A percentile compares a stretch with the other conserved stretches of the same genome.
These are phyloP conservation scores for Lota lota DNA, from an alignment of 2,113 vertebrate genomes.

Conservation along the genomic window DNA sequence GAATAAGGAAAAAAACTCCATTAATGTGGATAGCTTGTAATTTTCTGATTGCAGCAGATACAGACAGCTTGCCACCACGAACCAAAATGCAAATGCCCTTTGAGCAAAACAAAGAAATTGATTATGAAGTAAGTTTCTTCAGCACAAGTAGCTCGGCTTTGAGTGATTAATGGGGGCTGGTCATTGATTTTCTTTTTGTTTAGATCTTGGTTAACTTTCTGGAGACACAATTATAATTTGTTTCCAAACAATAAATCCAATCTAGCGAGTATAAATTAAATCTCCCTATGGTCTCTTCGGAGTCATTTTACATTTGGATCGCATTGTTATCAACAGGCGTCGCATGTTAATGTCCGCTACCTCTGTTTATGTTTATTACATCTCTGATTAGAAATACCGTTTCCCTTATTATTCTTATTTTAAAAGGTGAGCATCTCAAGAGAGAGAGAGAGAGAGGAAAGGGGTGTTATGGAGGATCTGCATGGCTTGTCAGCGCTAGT, in stretches of 20 bases:
- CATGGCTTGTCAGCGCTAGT: constrained; percentile 39
- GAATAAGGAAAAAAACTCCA: constrained; percentile 60
- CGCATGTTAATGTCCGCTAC: constrained; percentile 50
- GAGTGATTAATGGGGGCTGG: constrained; percentile 77
- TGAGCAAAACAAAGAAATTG: constrained; percentile 82
- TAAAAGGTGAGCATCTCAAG: constrained; percentile 48
- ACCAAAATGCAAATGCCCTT: constrained; percentile 78
- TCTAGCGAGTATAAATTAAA: constrained; percentile 73
- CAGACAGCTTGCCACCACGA: constrained; percentile 70
- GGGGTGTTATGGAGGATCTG: constrained; percentile 43
- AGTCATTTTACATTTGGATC: constrained; percentile 69
- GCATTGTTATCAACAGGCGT: constrained; percentile 59
- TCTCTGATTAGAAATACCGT: constrained; percentile 71
- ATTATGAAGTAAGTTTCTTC: constrained; percentile 81
- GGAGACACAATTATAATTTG: constrained; percentile 80
- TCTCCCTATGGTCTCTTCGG: constrained; percentile 71
- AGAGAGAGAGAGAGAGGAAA: constrained; percentile 34
- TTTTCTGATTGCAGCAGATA: constrained; percentile 78
- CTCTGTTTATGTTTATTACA: constrained; percentile 55
- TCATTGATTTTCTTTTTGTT: constrained; percentile 82
- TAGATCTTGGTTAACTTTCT: constrained; percentile 79
- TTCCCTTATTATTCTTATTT: constrained; percentile 16
- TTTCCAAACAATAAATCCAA: constrained; percentile 81
- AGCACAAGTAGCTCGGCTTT: constrained; percentile 71
- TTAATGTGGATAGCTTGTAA: constrained; percentile 74